phyloP scores from a whole-genome alignment of 2,888 invertebrate genomes.

The Itoplectis maculator region DNA sequence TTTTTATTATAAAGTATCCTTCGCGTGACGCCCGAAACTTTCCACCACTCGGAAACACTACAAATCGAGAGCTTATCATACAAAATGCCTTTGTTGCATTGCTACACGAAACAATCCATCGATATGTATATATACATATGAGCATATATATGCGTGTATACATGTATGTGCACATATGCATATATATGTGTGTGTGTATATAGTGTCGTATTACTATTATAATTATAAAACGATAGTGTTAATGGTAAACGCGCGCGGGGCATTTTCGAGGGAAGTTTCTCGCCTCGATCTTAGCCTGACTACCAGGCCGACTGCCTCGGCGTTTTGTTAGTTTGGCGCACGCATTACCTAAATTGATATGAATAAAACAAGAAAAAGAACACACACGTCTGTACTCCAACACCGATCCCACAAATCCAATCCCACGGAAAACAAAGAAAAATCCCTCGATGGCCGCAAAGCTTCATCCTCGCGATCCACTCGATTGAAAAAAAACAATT shows the following conservation, averaged over 20 bases:
- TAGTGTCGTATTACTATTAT: slow-evolving; percentile 69
- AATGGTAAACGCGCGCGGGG: slow-evolving; percentile 54
- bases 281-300: background rate
- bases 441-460: slow-evolving; percentile 35
- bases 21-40: slow-evolving; percentile 31
- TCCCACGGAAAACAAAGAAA: slow-evolving; percentile 16
- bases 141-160: too few relatives aligned
- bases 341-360: slow-evolving; percentile 41
- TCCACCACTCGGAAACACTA: slow-evolving; percentile 45
- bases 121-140: slow-evolving; percentile 73
- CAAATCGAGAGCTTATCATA: slow-evolving; percentile 72
- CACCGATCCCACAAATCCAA: background rate
- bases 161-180: slow-evolving; percentile 69
- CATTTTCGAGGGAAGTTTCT: slow-evolving; percentile 18
- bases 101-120: slow-evolving; percentile 73
- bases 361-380: slow-evolving; percentile 1
- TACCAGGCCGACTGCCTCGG: too few relatives aligned
- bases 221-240: slow-evolving; percentile 61
- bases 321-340: slow-evolving; percentile 57
- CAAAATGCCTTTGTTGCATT: slow-evolving; percentile 56
- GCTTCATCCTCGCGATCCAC: background rate
- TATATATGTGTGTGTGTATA: slow-evolving; percentile 61
- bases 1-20: slow-evolving; percentile 35
- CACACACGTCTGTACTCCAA: background rate
- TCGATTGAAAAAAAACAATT: background rate